Base-by-base conservation (phyloP, 2,113 vertebrate species). In the Microcebus jonahi region DNA sequence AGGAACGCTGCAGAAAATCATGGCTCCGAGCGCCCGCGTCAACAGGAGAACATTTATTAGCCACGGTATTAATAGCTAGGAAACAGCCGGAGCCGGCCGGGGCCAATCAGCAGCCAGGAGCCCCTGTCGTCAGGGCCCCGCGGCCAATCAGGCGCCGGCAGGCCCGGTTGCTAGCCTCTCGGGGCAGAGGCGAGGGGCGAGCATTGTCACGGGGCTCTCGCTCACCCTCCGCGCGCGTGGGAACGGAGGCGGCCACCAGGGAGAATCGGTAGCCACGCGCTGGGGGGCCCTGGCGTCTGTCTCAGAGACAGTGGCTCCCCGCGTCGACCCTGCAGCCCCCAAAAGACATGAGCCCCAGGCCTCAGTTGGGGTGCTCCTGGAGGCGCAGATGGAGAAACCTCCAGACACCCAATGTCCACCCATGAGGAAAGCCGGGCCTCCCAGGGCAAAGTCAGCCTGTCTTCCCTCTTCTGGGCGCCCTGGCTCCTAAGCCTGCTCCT, bases 61-160 rank as follows among this genome's bases (percentile, higher is more conserved):
- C 95, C 97, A 23, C 45, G 27, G 97, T 93, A 91, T 95, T 97
- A 94, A 96, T 94, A 96, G 95, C 97, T 97, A 97, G 83, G 97
- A 97, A 94, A 97, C 97, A 95, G 96, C 96, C 96, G 1, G 89
- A 90, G 96, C 79, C 8, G 83, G 91, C 93, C 7, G 36, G 67
- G 92, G 68, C 97, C 97, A 97, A 98, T 98, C 96, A 93, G 95
- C 83, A n/a, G n/a, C 90, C 42, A 94, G 96, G 45, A 97, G 89
- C 57, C 96, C 97, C 96, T 96, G 95, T 97, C 93, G 97, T 95
- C 97, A 98, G 15, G 97, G 89, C 57, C 3, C 89, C 59, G 31
- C 48, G 75, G 80, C 97, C 97, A 97, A 98, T 98, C 97, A 97
- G 83, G 70, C 63, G 73, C 67, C 36, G n/a, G 63, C 95, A 97